Conservation (phyloP, 2,888 invertebrate species). For the Sisyra nigra region DNA sequence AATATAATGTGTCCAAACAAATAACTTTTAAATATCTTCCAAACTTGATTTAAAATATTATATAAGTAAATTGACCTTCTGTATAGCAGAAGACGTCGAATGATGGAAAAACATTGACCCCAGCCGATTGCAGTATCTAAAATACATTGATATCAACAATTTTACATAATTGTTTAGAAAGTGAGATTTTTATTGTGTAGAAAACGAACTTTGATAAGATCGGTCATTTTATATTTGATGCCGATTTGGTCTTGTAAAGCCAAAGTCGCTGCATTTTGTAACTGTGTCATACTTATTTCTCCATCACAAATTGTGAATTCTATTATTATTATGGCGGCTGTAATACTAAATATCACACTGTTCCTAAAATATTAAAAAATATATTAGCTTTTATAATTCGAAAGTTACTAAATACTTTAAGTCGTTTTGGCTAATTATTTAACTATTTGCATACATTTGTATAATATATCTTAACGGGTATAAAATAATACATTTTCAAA, state of each 20-base stretch:
- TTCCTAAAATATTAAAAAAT: constrained; percentile 27
- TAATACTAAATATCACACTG: constrained; percentile 35
- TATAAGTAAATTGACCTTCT: constrained; percentile 27
- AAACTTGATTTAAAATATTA: background rate
- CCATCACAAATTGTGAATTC: constrained; percentile 34
- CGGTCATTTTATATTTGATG: constrained; percentile 39
- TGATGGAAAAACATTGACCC: constrained; percentile 71
- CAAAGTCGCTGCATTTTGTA: constrained; percentile 45
- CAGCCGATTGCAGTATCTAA: constrained; percentile 33
- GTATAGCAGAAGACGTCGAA: constrained; percentile 59
- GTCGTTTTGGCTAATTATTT: too few relatives aligned
- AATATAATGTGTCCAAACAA: background rate
- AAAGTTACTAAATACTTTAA: too few relatives aligned
- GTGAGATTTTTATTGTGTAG: background rate
- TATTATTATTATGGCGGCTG: constrained; percentile 35
- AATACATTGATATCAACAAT: constrained; percentile 10
- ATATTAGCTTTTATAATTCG: background rate
- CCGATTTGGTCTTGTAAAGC: constrained; percentile 42
- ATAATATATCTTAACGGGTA: too few relatives aligned
- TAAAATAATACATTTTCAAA: too few relatives aligned
- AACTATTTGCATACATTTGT: too few relatives aligned
- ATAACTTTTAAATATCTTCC: background rate
- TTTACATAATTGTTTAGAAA: constrained; percentile 1
- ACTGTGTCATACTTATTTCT: constrained; percentile 24
- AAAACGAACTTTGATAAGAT: constrained; percentile 37